phyloP scores from a whole-genome alignment of 1,140 invertebrate genomes.

The Tribolium madens region DNA sequence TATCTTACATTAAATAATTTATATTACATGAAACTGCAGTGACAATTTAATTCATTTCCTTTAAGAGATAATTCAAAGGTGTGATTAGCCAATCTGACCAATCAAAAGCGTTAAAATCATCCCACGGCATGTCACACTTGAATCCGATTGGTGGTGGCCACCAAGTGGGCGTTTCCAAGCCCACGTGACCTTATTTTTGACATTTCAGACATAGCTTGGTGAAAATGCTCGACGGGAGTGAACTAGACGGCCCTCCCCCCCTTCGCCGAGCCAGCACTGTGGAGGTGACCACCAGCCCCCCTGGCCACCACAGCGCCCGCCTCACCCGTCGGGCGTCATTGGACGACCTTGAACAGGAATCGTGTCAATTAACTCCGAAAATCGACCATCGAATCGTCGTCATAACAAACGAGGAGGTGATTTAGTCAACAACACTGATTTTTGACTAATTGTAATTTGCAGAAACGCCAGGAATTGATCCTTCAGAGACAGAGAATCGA shows the following conservation, averaged over 20 bases:
- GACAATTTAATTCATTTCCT: too few relatives aligned
- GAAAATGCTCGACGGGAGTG: conserved; percentile 78
- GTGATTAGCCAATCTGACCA: too few relatives aligned
- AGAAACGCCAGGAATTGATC: conserved; percentile 71
- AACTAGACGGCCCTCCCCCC: conserved; percentile 77
- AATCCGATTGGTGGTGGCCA: too few relatives aligned
- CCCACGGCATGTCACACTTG: too few relatives aligned
- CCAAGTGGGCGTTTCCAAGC: background rate
- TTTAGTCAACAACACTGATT: background rate
- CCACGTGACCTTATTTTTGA: background rate
- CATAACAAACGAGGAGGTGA: conserved; percentile 76
- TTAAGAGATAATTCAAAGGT: too few relatives aligned
- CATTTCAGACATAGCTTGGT: conserved; percentile 77
- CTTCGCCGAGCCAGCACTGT: conserved; percentile 68
- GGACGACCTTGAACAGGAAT: conserved; percentile 81
- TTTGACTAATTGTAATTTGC: conserved; percentile 55
- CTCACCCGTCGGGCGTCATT: conserved; percentile 78
- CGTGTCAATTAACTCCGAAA: conserved; percentile 80
- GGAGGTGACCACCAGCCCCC: conserved; percentile 52
- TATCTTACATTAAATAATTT: too few relatives aligned
- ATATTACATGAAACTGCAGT: too few relatives aligned
- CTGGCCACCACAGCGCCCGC: conserved; percentile 62
- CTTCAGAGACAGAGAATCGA: conserved; percentile 70
- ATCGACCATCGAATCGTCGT: conserved; percentile 82
- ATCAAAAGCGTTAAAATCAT: too few relatives aligned